Conservation (phyloP, 2,888 invertebrate species). For the Ochropleura leucogaster region DNA sequence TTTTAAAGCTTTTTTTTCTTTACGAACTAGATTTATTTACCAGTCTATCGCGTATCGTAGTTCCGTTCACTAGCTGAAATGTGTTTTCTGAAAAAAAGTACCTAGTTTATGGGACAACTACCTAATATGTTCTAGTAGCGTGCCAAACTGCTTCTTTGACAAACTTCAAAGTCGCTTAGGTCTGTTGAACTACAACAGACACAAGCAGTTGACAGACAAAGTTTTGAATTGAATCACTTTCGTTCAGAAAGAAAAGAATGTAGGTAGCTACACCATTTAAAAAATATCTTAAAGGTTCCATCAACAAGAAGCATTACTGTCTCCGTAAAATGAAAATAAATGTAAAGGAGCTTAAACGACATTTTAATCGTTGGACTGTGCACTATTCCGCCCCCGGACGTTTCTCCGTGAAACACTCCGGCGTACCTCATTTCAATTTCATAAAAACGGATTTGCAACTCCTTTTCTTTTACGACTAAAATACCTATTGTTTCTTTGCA, state of each 20-base stretch:
- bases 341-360: conserved; percentile 51
- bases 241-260: too few species aligned
- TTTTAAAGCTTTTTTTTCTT: background rate
- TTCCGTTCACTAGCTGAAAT: background rate
- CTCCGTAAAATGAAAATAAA: conserved; percentile 44
- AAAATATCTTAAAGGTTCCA: conserved; percentile 29
- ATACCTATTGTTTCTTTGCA: conserved; percentile 27
- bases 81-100: background rate
- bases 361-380: conserved; percentile 54
- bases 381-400: conserved; percentile 29
- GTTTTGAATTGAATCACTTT: background rate
- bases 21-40: background rate
- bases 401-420: conserved; percentile 23
- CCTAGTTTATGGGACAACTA: too few species aligned
- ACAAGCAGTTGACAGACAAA: background rate
- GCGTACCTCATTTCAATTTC: conserved; percentile 58
- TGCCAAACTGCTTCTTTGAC: background rate
- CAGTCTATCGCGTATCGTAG: background rate
- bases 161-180: background rate
- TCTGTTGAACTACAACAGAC: background rate
- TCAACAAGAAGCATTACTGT: conserved; percentile 32
- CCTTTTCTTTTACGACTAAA: conserved; percentile 31
- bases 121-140: background rate
- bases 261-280: too few species aligned
- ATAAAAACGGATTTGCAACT: conserved; percentile 36